phyloP scores from a whole-genome alignment of 2,113 vertebrate genomes.

The Pteruthius melanotis region DNA sequence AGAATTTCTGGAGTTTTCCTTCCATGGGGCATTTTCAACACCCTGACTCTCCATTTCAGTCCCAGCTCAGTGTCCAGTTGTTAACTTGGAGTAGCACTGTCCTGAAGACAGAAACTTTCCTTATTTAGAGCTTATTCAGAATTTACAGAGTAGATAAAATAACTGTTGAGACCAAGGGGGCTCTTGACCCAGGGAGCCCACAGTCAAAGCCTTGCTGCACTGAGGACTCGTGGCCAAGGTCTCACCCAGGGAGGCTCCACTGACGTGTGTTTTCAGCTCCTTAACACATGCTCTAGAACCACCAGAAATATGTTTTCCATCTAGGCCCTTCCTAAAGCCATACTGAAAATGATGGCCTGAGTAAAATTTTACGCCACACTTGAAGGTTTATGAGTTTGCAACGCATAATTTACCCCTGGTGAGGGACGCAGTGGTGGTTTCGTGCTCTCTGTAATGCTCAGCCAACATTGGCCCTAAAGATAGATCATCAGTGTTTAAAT shows the following conservation, averaged over 20 bases:
- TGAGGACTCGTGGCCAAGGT: neutral
- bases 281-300: conserved; percentile 2
- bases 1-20: neutral
- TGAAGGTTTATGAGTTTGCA: neutral
- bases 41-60: neutral
- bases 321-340: neutral
- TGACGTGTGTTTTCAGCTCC: neutral
- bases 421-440: neutral
- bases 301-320: neutral
- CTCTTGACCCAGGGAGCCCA: neutral
- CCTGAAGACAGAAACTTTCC: neutral
- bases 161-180: neutral
- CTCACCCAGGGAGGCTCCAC: neutral
- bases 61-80: neutral
- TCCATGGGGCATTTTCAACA: neutral
- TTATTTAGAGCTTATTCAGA: neutral
- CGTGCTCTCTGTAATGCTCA: neutral
- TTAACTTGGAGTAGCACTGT: neutral
- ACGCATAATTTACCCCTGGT: neutral
- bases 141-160: neutral
- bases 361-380: neutral
- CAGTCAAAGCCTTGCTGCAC: neutral
- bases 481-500: conserved; percentile 42
- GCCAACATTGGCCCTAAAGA: conserved; percentile 14
- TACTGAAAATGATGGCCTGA: neutral